phyloP scores from a whole-genome alignment of 2,797 vertebrate species.

The Parambassis ranga region DNA sequence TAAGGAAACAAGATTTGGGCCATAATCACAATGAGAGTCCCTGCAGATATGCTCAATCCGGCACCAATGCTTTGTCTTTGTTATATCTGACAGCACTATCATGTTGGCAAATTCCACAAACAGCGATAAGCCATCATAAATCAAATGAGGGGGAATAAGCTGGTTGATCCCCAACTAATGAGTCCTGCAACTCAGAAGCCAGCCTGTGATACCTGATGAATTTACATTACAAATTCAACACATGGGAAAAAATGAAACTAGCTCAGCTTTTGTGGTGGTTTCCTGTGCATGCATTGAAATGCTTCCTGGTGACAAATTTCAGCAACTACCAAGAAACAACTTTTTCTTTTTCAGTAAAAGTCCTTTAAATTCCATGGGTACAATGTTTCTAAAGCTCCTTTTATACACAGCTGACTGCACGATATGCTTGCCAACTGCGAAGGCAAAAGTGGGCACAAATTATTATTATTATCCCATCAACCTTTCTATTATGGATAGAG shows the following conservation, averaged over 20 bases:
- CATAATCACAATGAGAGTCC: constrained; percentile 30
- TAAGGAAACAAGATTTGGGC: constrained; percentile 34
- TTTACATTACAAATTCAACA: not conserved
- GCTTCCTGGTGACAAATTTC: not conserved
- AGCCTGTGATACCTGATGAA: constrained; percentile 4
- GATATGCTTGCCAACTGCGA: not conserved
- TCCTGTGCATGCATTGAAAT: not conserved
- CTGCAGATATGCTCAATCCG: constrained; percentile 16
- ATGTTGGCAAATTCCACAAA: constrained; percentile 69
- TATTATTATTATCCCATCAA: not conserved
- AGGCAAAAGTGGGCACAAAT: not conserved
- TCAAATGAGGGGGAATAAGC: constrained; percentile 49
- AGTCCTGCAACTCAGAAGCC: constrained; percentile 8
- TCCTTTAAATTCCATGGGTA: no score
- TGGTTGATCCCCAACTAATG: constrained; percentile 49
- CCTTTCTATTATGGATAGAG: no score
- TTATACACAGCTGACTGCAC: not conserved
- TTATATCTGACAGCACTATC: constrained; percentile 67
- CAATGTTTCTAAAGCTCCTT: not conserved
- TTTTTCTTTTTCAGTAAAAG: no score
- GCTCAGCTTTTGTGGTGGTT: not conserved
- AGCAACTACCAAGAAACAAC: no score
- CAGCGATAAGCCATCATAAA: constrained; percentile 55
- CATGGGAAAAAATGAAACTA: not conserved
- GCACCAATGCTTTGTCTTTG: constrained; percentile 58